Percentiles rank a stretch among this genome's conserved stretches.
Conservation (phyloP, 1,140 invertebrate species). For the Phymorhynchus buccinoides region DNA sequence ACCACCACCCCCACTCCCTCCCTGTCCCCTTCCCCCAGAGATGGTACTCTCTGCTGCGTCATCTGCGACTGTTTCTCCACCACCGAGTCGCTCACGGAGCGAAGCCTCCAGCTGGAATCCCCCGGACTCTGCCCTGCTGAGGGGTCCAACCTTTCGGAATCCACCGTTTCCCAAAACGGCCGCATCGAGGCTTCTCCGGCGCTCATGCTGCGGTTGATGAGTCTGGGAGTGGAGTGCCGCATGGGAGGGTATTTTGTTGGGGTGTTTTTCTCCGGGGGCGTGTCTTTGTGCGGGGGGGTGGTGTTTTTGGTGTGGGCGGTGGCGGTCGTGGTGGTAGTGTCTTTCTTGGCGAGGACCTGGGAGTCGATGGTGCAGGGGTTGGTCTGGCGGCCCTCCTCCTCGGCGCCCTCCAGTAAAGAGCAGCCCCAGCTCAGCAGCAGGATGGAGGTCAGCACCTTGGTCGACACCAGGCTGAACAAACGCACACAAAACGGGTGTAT, state of each 20-base stretch:
- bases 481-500: slow-evolving; percentile 33
- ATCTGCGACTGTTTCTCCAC: not conserved
- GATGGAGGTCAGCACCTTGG: slow-evolving; percentile 89
- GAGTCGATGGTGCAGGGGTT: slow-evolving; percentile 30
- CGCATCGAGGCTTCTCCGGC: not conserved
- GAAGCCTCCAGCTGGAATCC: not conserved
- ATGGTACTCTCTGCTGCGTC: not conserved
- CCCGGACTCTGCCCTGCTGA: not conserved
- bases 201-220: not conserved
- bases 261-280: not conserved
- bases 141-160: not conserved
- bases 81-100: not conserved
- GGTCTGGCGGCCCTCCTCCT: not conserved
- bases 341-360: slow-evolving; percentile 39
- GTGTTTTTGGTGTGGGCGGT: not conserved
- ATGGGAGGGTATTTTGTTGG: not conserved
- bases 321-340: not conserved
- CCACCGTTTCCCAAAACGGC: not conserved
- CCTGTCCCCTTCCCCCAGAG: not conserved
- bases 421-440: slow-evolving; percentile 83
- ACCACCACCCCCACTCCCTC: not conserved
- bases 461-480: slow-evolving; percentile 79
- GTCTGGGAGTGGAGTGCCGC: too few species aligned
- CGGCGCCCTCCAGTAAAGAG: slow-evolving; percentile 10
- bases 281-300: not conserved